Base-by-base conservation (phyloP, 2,888 invertebrate species). In the Branchellion lobata region DNA sequence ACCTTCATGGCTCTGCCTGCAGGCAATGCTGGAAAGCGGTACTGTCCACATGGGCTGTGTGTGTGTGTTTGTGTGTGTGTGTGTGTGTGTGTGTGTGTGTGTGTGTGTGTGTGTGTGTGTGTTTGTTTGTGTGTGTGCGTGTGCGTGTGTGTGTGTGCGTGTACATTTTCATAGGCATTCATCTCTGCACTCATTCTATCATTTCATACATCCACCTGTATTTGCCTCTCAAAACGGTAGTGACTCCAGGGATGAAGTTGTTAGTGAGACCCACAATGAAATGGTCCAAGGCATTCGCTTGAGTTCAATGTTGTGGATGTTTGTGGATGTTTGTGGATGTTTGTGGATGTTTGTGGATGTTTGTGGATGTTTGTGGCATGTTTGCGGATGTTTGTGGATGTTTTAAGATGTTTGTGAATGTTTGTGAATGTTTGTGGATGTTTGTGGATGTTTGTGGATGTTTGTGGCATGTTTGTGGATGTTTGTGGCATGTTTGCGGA, bases 221-320 rank as follows among this genome's bases (percentile, higher is more conserved):
- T 5, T 57, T 3, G 21, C 24, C 61, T 57, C 24, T 57, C 11
- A 24, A 5, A 24, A n/a, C 5, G n/a, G 21, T 24, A n/a, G 5
- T 57, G 61, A 57, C 21, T 8, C 24, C 61, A 18, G 61, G n/a
- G n/a, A 14, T 18, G 61, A 57, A 57, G 61, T 57, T 57, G 61
- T 57, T 57, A n/a, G 61, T 57, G 11, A 57, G 14, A 14, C 61
- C 61, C 8, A 57, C 61, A n/a, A 57, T 24, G 24, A 57, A 57
- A n/a, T 57, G 24, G 61, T 57, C 61, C 21, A 57, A 57, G 8
- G 61, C 61, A n/a, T n/a, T 57, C n/a, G 61, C 61, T 57, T 57
- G 61, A 3, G 21, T 47, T 47, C 47, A 18, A 14, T 14, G 8
- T 47, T 47, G 18, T 47, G 8, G 47, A 14, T 14, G 8, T 47